phyloP scores from a whole-genome alignment of 2,888 invertebrate genomes.

The Schizaphis graminum region DNA sequence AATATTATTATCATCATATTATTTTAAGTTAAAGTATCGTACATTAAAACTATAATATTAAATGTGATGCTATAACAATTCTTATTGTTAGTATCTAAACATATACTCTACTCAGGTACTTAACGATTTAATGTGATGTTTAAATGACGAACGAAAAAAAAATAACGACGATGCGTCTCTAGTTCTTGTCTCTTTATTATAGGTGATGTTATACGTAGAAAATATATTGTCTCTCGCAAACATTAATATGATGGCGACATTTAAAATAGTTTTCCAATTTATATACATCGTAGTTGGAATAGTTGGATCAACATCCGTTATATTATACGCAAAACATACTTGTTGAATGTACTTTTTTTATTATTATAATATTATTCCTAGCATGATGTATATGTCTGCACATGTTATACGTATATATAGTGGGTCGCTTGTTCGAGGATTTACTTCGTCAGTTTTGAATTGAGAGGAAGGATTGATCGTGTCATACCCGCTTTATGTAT shows the following conservation, averaged over 20 bases:
- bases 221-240: not conserved
- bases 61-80: not conserved
- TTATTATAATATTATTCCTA: not conserved
- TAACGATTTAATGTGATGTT: not conserved
- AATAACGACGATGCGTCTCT: not conserved
- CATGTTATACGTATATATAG: not conserved
- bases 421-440: constrained; percentile 27
- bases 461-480: constrained; percentile 36
- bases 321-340: not conserved
- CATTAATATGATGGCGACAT: not conserved
- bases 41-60: not conserved
- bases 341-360: constrained; percentile 41
- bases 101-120: not conserved
- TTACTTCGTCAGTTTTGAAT: constrained; percentile 38
- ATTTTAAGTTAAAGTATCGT: not conserved
- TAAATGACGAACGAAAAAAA: not conserved
- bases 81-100: not conserved
- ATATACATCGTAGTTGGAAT: not conserved
- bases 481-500: constrained; percentile 36
- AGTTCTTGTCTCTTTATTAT: not conserved
- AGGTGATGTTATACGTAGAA: not conserved
- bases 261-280: constrained; percentile 22
- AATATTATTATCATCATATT: not conserved
- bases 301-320: constrained; percentile 21
- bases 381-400: not conserved